Evolutionary conservation across 2,888 invertebrate genomes (phyloP).

Genomic region (Rhyacophila evoluta): DNA sequence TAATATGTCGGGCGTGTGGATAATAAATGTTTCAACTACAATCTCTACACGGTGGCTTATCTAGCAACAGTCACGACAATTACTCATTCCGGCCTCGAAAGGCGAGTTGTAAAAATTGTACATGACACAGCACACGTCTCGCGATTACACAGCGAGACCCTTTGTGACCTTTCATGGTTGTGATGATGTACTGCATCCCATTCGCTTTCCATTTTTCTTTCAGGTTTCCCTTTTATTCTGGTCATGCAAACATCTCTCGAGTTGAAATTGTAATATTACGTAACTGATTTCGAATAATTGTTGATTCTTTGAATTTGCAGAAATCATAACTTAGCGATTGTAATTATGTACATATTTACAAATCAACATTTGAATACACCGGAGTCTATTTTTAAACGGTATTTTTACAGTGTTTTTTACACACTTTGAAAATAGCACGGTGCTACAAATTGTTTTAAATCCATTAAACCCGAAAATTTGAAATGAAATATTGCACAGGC

Average conservation of each 20-base stretch:
- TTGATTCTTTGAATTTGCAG: too few species aligned
- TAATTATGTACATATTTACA: too few species aligned
- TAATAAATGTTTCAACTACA: conserved; percentile 11
- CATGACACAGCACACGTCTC: neutral
- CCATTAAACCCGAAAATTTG: too few species aligned
- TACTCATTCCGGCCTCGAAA: neutral
- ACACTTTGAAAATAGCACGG: too few species aligned
- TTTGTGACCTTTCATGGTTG: neutral
- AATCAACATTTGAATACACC: too few species aligned
- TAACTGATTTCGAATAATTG: neutral
- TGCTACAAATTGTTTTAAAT: too few species aligned
- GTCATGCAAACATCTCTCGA: neutral
- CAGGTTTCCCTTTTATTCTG: conserved; percentile 8
- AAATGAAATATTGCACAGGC: too few species aligned
- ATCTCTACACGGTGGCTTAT: neutral
- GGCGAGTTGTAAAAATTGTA: conserved; percentile 11
- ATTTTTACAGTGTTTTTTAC: too few species aligned
- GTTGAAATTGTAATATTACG: neutral
- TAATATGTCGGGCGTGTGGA: neutral
- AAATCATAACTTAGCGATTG: too few species aligned
- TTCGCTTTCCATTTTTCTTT: conserved; percentile 17
- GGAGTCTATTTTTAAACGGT: too few species aligned
- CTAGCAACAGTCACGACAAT: neutral
- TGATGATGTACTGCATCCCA: conserved; percentile 2
- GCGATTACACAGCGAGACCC: conserved; percentile 1